Percentiles rank a stretch among this genome's conserved stretches.
phyloP scores from a whole-genome alignment of 1,140 invertebrate genomes.

The Brachionus rubens region DNA sequence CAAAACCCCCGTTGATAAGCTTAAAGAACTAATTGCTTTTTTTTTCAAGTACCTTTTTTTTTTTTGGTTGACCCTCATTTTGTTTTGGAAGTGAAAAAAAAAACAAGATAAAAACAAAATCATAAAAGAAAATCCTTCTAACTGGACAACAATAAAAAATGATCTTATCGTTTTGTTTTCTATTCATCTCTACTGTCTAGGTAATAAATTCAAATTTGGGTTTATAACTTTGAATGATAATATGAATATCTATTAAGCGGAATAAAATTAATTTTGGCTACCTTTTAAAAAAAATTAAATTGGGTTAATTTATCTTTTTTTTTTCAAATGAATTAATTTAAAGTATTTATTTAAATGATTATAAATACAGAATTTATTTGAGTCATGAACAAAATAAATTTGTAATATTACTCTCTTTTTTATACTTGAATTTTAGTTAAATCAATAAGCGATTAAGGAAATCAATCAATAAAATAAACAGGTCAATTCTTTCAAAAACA shows the following conservation, averaged over 20 bases:
- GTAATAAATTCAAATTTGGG: slow-evolving; percentile 12
- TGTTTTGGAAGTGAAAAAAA: neutral
- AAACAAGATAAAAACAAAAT: neutral
- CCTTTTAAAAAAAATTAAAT: slow-evolving; percentile 2
- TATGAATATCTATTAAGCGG: slow-evolving; percentile 6
- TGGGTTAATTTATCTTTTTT: slow-evolving; percentile 35
- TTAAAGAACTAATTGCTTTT: too few species aligned
- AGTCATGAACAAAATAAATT: neutral
- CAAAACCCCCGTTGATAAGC: slow-evolving; percentile 22
- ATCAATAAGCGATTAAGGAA: slow-evolving; percentile 30
- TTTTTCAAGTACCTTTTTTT: too few species aligned
- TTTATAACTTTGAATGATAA: slow-evolving; percentile 8
- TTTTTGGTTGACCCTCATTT: neutral
- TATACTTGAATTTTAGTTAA: neutral
- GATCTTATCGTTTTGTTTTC: slow-evolving; percentile 13
- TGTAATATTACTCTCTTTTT: neutral
- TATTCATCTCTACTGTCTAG: neutral
- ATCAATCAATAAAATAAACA: slow-evolving; percentile 10
- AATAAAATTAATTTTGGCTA: slow-evolving; percentile 7
- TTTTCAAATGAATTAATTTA: slow-evolving; percentile 22
- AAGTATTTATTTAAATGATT: too few species aligned
- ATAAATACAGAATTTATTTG: too few species aligned
- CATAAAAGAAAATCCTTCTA: neutral
- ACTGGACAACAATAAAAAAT: slow-evolving; percentile 8
- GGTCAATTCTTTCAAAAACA: slow-evolving; percentile 8